Conservation (phyloP, 2,797 vertebrate genomes). For the Ctenopoma kingsleyae region DNA sequence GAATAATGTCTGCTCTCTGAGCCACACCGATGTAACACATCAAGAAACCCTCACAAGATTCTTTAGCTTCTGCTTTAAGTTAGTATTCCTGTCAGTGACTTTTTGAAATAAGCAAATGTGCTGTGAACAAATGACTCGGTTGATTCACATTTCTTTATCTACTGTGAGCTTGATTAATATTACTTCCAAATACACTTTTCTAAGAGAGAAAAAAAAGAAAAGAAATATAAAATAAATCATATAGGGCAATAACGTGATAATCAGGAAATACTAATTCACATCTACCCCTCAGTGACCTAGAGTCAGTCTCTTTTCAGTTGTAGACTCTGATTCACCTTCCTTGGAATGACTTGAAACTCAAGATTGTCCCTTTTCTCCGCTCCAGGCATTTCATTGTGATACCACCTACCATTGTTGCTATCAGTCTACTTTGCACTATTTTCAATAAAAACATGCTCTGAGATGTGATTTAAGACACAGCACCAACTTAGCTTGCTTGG, state of each 20-base stretch:
- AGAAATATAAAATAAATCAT: not conserved
- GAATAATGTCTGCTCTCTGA: not conserved
- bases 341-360: constrained; percentile 31
- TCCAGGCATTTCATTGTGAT: constrained; percentile 39
- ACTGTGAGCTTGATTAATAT: not conserved
- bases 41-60: too few species aligned
- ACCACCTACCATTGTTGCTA: constrained; percentile 32
- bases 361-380: constrained; percentile 25
- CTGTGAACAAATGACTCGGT: not conserved
- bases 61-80: not conserved
- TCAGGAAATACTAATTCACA: not conserved
- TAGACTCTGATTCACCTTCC: not conserved
- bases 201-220: not conserved
- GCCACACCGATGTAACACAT: not conserved
- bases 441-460: constrained; percentile 23
- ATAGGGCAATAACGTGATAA: not conserved
- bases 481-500: constrained; percentile 9
- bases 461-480: constrained; percentile 31
- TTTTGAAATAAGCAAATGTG: constrained; percentile 1
- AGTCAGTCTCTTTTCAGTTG: constrained; percentile 9
- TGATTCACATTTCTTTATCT: too few species aligned
- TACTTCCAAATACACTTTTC: not conserved
- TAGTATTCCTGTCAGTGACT: not conserved
- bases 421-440: constrained; percentile 22
- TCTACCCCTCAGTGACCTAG: not conserved